phyloP scores from a whole-genome alignment of 2,888 invertebrate genomes.

The Schizaphis graminum region DNA sequence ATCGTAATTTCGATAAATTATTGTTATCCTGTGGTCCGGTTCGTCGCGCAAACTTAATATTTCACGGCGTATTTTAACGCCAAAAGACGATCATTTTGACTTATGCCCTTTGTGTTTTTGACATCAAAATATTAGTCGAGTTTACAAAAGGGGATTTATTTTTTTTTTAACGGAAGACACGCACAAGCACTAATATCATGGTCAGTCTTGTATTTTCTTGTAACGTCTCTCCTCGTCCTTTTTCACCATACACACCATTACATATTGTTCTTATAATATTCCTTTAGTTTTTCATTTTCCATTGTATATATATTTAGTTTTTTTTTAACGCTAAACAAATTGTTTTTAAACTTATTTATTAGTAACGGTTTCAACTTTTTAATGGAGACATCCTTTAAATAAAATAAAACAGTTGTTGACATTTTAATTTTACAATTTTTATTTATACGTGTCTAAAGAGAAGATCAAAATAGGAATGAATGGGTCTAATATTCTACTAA shows the following conservation, averaged over 20 bases:
- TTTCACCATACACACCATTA: not conserved
- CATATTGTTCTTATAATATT: not conserved
- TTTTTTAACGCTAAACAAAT: not conserved
- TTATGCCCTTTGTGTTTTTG: not conserved
- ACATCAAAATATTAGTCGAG: not conserved
- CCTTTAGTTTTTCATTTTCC: too few species aligned
- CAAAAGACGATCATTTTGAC: not conserved
- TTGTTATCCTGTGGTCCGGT: not conserved
- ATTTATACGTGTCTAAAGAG: not conserved
- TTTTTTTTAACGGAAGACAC: not conserved
- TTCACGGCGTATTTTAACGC: not conserved
- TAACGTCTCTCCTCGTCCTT: not conserved
- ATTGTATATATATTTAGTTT: not conserved
- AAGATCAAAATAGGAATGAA: not conserved
- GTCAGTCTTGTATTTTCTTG: not conserved
- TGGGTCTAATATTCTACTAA: not conserved
- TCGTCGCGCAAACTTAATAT: not conserved
- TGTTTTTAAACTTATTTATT: not conserved
- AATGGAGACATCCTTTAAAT: not conserved
- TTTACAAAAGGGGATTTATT: not conserved
- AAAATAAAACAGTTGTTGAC: not conserved
- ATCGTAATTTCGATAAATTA: not conserved
- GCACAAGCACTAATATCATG: not conserved
- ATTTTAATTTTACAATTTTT: not conserved
- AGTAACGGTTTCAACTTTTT: not conserved